Percentiles rank a stretch among this genome's conserved stretches.
Conservation (phyloP, 2,113 vertebrate genomes). For the Rhinolophus sinicus region DNA sequence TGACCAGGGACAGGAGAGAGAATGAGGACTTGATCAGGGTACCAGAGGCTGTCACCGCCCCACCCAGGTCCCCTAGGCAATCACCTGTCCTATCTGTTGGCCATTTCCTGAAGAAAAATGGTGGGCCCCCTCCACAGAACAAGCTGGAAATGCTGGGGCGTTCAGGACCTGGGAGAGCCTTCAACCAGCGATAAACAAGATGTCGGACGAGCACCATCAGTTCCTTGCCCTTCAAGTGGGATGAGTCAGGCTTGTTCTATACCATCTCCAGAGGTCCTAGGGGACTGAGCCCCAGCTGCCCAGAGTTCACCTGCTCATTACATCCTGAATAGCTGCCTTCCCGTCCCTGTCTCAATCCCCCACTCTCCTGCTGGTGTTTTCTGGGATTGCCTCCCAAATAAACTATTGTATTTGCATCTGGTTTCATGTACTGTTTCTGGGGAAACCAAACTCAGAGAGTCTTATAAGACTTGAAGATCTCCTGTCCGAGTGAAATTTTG, state of each 20-base stretch:
- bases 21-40: not conserved
- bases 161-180: not conserved
- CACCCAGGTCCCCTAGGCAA: not conserved
- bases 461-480: not conserved
- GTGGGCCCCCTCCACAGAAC: accelerated
- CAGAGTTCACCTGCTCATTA: not conserved
- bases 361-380: too few species aligned
- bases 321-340: too few species aligned
- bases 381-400: not conserved
- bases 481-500: not conserved
- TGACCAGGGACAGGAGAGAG: not conserved
- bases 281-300: not conserved
- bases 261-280: not conserved
- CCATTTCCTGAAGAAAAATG: not conserved
- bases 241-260: not conserved
- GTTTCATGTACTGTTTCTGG: not conserved
- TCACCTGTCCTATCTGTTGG: not conserved
- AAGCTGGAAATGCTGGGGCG: not conserved
- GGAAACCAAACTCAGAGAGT: not conserved
- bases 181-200: not conserved
- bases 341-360: not conserved
- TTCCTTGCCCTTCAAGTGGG: not conserved
- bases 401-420: not conserved
- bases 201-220: not conserved
- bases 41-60: not conserved